phyloP scores from a whole-genome alignment of 2,113 vertebrate species.

The Coracopsis vasa region DNA sequence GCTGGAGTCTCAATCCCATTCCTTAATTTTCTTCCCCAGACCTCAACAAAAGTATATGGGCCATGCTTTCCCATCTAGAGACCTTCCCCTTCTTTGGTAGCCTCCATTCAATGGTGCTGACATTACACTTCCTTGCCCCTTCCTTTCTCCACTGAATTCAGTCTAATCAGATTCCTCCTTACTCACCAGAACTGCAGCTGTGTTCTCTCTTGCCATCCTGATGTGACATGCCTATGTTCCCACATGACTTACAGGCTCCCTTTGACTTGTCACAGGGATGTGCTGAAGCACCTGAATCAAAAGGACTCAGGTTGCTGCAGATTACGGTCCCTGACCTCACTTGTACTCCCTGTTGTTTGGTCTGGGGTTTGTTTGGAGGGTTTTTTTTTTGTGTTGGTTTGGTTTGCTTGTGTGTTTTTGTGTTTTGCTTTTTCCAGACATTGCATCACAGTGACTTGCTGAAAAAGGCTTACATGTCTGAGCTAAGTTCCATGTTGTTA shows the following conservation, averaged over 20 bases:
- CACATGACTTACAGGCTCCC: neutral
- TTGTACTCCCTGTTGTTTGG: neutral
- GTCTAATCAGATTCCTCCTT: neutral
- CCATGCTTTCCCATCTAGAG: neutral
- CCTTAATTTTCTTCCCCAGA: neutral
- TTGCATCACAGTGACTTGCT: neutral
- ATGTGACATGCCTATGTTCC: neutral
- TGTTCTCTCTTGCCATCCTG: neutral
- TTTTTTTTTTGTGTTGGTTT: neutral
- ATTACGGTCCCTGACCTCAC: neutral
- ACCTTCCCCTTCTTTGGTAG: neutral
- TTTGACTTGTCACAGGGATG: neutral
- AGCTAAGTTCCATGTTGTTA: fast-evolving
- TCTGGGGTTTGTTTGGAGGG: neutral
- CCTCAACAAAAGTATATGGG: neutral
- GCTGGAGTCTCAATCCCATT: neutral
- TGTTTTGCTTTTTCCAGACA: neutral
- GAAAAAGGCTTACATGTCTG: neutral
- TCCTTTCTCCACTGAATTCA: neutral
- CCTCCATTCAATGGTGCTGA: neutral
- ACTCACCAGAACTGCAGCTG: neutral
- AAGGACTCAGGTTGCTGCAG: neutral
- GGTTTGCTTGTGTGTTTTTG: neutral
- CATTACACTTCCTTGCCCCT: neutral
- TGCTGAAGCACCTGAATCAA: neutral